Percentiles rank a stretch among this genome's conserved stretches.
phyloP scores from a whole-genome alignment of 2,113 vertebrate genomes.

The Tinamus guttatus region DNA sequence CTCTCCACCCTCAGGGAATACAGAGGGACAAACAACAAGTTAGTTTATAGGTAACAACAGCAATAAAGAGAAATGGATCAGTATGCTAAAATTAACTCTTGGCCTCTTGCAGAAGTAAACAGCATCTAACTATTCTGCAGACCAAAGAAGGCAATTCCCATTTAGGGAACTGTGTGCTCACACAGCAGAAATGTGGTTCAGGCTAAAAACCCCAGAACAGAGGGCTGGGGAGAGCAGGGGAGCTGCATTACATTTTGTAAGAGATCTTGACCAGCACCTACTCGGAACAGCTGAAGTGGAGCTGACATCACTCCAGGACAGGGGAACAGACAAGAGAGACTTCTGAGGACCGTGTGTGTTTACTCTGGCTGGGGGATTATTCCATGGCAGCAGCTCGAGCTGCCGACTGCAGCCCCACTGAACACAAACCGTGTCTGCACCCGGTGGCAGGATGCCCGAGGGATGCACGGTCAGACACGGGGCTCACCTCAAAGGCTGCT shows the following conservation, averaged over 20 bases:
- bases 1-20: background rate
- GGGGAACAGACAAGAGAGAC: background rate
- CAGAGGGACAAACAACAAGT: background rate
- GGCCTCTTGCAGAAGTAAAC: background rate
- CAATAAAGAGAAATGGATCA: background rate
- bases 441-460: background rate
- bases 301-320: background rate
- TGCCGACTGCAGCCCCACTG: background rate
- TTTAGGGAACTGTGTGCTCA: background rate
- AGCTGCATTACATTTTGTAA: background rate
- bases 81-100: background rate
- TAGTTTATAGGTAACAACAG: background rate
- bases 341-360: background rate
- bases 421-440: background rate
- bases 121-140: background rate
- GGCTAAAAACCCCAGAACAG: background rate
- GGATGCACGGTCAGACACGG: rapidly evolving
- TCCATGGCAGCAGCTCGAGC: background rate
- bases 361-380: background rate
- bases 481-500: slow-evolving; percentile 93
- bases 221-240: background rate
- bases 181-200: background rate
- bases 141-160: background rate
- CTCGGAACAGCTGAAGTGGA: background rate
- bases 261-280: background rate